Percentiles rank a stretch among this genome's conserved stretches.
phyloP scores from a whole-genome alignment of 2,888 invertebrate genomes.

The Perizoma affinitatum region DNA sequence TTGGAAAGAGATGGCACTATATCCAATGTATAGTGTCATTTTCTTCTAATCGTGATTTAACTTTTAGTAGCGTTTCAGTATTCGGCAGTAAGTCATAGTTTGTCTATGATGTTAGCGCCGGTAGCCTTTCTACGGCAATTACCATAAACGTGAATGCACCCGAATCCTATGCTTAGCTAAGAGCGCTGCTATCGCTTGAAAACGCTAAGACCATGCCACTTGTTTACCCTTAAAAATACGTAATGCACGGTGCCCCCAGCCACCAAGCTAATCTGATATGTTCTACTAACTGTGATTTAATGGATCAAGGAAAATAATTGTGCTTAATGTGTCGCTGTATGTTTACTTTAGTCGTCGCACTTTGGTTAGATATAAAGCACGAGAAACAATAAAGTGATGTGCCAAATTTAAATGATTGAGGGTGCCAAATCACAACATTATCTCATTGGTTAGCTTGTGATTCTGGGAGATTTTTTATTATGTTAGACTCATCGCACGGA shows the following conservation, averaged over 20 bases:
- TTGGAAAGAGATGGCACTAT: no score
- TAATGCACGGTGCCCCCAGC: constrained; percentile 20
- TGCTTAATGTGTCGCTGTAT: constrained; percentile 34
- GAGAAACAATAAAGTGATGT: constrained; percentile 7
- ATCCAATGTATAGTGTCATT: no score
- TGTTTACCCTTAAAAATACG: constrained; percentile 31
- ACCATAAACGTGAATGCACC: constrained; percentile 20
- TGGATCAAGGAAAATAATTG: constrained; percentile 22
- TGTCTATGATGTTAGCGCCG: neutral
- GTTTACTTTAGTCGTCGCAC: constrained; percentile 23
- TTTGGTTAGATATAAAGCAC: constrained; percentile 6
- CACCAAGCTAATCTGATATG: constrained; percentile 22
- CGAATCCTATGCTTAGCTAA: constrained; percentile 35
- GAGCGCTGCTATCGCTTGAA: constrained; percentile 52
- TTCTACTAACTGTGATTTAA: constrained; percentile 27
- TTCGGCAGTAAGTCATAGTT: no score
- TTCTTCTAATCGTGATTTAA: no score
- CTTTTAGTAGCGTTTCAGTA: no score
- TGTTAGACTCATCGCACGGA: neutral
- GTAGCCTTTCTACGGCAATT: constrained; percentile 2
- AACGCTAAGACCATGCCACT: constrained; percentile 35
- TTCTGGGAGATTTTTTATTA: constrained; percentile 4
- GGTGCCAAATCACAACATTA: constrained; percentile 5
- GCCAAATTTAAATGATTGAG: neutral
- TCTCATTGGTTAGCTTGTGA: constrained; percentile 1